Base-by-base conservation (phyloP, 2,888 invertebrate species). In the Phanerotoma sp. region DNA sequence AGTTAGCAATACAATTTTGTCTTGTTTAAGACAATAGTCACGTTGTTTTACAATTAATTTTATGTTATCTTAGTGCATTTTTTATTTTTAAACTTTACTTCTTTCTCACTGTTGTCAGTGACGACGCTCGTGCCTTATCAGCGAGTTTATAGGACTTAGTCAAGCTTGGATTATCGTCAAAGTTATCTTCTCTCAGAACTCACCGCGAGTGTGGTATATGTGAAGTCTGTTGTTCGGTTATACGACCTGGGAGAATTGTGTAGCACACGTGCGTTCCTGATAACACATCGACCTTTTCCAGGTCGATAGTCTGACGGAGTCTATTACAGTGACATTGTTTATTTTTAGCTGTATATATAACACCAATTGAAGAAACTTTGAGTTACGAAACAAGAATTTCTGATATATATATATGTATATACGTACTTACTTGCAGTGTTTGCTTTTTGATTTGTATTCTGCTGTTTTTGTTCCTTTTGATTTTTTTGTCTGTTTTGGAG, bases 51-150 rank as follows among this genome's bases (percentile, higher is more conserved):
- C 25, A 25, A n/a, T n/a, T n/a, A n/a, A n/a, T n/a, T n/a, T n/a
- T n/a, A n/a, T n/a, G n/a, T n/a, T n/a, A n/a, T 51, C 21, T n/a
- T 25, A 13, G 13, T 47, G 10, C 21, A 28, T 38, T n/a, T 32
- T 44, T 37, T 28, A 35, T 13, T 48, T 28, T 15, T 49, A 21
- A 21, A 11, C 44, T 41, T 42, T 10, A 30, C 30, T 30, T n/a
- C n/a, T 11, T 30, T 30, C 9, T 30, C 9, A 30, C 9, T 30
- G 48, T 53, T 53, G 50, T 41, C n/a, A n/a, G 57, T 60, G 66
- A 66, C 67, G 68, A 67, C 67, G 63, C 59, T 54, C 69, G 68
- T 68, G 70, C 64, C 65, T 69, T 71, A 71, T 71, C 71, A 63
- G 55, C 58, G 46, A 41, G 46, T 51, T 51, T 54, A 58, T 58